These are phyloP conservation scores for Megalops atlanticus DNA, from an alignment of 2,113 vertebrate genomes.

Conservation along the genomic window DNA sequence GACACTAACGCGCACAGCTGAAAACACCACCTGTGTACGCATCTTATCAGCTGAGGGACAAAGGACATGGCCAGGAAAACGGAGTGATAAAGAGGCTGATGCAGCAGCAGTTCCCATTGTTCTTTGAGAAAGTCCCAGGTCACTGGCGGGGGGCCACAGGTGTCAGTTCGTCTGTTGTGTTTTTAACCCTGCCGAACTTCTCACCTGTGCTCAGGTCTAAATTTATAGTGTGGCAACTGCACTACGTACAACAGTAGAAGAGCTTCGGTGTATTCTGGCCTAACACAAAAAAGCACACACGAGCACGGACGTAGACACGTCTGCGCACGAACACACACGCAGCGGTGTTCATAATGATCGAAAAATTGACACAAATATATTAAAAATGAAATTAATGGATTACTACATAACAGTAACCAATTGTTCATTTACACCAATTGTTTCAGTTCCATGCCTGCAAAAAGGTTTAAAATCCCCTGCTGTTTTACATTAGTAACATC, in stretches of 20 bases:
- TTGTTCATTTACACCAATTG: too few species aligned
- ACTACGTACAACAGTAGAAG: background rate
- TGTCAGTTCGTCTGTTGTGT: background rate
- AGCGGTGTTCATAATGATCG: too few species aligned
- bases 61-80: background rate
- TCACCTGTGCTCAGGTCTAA: background rate
- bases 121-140: background rate
- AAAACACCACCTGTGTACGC: background rate
- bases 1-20: background rate
- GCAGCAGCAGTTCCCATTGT: background rate
- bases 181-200: background rate
- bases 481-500: too few species aligned
- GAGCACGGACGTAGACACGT: too few species aligned
- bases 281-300: too few species aligned
- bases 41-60: background rate
- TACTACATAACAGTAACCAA: too few species aligned
- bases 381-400: too few species aligned
- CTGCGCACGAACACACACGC: too few species aligned
- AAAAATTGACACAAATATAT: too few species aligned
- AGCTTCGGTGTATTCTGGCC: too few species aligned
- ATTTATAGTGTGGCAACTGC: background rate
- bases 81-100: background rate
- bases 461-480: too few species aligned
- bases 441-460: too few species aligned
- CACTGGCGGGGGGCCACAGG: background rate